These are phyloP conservation scores for Melieria picta DNA, from an alignment of 2,888 invertebrate genomes.

Conservation along the genomic window DNA sequence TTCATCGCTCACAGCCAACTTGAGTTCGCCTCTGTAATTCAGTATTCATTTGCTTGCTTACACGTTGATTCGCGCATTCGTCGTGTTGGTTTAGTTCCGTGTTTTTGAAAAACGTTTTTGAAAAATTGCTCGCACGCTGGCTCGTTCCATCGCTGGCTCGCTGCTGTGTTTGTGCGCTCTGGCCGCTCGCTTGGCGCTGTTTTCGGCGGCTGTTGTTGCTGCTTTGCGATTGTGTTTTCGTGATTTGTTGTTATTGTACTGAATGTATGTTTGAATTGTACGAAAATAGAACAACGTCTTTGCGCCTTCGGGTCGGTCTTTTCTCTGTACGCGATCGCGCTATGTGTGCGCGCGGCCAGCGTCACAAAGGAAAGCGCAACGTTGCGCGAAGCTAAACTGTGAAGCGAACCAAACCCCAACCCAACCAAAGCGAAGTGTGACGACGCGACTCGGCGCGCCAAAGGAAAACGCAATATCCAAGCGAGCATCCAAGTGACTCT, in stretches of 20 bases:
- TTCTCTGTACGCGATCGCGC: constrained; percentile 3
- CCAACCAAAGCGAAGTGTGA: constrained; percentile 3
- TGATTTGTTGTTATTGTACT: no score
- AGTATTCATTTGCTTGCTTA: constrained; percentile 55
- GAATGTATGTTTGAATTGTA: no score
- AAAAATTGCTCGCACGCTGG: constrained; percentile 18
- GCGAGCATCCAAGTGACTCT: constrained; percentile 2
- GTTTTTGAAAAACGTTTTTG: constrained; percentile 42
- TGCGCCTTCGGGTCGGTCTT: constrained; percentile 12
- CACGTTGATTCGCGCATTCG: constrained; percentile 44
- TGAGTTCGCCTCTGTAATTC: constrained; percentile 60
- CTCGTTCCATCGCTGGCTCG: no score
- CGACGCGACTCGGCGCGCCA: background rate
- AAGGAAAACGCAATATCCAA: constrained; percentile 2
- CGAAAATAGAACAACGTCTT: constrained; percentile 35
- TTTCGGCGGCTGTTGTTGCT: no score
- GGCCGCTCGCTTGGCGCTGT: no score
- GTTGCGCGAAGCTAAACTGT: background rate
- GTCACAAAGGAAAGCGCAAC: background rate
- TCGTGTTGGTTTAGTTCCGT: constrained; percentile 45
- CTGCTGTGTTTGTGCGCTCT: no score
- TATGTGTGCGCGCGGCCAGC: no score
- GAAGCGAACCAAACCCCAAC: background rate
- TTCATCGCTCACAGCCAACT: constrained; percentile 54
- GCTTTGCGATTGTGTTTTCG: no score